Evolutionary conservation across 92 coral and sea anemone genomes (phyloP).

Genomic region (Epizoanthus stellaris): DNA sequence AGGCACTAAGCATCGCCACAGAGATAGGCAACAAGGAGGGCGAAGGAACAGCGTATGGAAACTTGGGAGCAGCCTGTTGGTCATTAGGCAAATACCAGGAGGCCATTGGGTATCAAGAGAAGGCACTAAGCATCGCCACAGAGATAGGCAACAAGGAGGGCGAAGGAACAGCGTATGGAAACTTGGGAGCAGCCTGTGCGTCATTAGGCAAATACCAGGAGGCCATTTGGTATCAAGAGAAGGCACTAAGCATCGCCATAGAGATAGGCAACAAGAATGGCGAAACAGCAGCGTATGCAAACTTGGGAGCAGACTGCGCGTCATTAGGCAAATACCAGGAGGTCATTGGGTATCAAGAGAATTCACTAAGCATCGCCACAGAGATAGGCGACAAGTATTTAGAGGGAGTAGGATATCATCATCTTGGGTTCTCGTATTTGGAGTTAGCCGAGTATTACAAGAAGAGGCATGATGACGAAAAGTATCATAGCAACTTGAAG

Average conservation of each 20-base stretch:
- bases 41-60: not conserved
- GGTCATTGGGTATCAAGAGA: not conserved
- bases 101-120: slow-evolving; percentile 3
- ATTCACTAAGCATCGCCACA: slow-evolving; percentile 8
- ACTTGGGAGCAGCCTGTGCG: not conserved
- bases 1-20: not conserved
- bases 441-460: not conserved
- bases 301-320: not conserved
- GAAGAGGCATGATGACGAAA: not conserved
- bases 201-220: not conserved
- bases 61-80: not conserved
- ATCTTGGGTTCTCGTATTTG: slow-evolving; percentile 7
- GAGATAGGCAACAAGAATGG: not conserved
- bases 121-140: slow-evolving; percentile 4
- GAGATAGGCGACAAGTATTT: slow-evolving; percentile 23
- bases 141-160: not conserved
- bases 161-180: not conserved
- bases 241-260: slow-evolving; percentile 5
- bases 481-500: not conserved
- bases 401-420: not conserved
- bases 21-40: not conserved
- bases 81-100: not conserved
- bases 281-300: not conserved
- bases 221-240: slow-evolving; percentile 17
- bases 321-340: slow-evolving; percentile 3